These are phyloP conservation scores for Lordiphosa collinella DNA, from an alignment of 1,140 invertebrate species.

Conservation along the genomic window DNA sequence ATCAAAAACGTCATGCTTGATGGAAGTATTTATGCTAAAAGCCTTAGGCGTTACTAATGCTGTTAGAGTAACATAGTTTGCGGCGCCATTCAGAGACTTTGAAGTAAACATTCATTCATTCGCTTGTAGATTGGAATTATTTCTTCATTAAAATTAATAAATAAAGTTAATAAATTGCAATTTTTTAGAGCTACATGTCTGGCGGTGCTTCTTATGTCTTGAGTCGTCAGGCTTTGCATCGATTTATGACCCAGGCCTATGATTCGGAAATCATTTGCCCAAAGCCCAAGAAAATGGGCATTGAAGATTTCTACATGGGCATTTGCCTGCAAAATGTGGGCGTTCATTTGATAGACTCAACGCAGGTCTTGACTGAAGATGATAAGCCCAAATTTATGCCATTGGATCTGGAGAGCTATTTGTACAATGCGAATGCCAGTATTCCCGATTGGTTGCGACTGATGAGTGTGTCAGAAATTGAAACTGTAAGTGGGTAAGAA, in stretches of 20 bases:
- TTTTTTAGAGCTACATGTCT: slow-evolving; percentile 93
- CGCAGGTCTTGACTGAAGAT: slow-evolving; percentile 28
- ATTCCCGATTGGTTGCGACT: slow-evolving; percentile 47
- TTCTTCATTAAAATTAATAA: too few species aligned
- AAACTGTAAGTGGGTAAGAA: slow-evolving; percentile 25
- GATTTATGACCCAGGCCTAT: slow-evolving; percentile 87
- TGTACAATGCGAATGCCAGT: slow-evolving; percentile 24
- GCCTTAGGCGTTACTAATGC: slow-evolving; percentile 36
- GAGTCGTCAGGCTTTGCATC: slow-evolving; percentile 87
- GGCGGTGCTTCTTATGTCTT: slow-evolving; percentile 96
- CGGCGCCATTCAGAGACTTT: slow-evolving; percentile 16
- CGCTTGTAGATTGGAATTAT: too few species aligned
- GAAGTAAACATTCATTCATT: slow-evolving; percentile 26
- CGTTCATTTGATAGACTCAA: slow-evolving; percentile 82
- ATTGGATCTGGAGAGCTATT: slow-evolving; percentile 82
- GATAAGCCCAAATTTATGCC: slow-evolving; percentile 46
- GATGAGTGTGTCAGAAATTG: slow-evolving; percentile 37
- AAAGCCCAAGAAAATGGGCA: slow-evolving; percentile 84
- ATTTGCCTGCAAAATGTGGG: slow-evolving; percentile 94
- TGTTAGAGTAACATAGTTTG: slow-evolving; percentile 4
- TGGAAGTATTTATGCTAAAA: slow-evolving; percentile 26
- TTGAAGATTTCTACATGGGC: slow-evolving; percentile 97
- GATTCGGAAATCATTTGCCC: slow-evolving; percentile 85
- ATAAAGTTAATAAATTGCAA: background rate
- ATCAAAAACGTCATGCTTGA: slow-evolving; percentile 16